These are phyloP conservation scores for Proales similis DNA, from an alignment of 1,140 invertebrate species.

Conservation along the genomic window DNA sequence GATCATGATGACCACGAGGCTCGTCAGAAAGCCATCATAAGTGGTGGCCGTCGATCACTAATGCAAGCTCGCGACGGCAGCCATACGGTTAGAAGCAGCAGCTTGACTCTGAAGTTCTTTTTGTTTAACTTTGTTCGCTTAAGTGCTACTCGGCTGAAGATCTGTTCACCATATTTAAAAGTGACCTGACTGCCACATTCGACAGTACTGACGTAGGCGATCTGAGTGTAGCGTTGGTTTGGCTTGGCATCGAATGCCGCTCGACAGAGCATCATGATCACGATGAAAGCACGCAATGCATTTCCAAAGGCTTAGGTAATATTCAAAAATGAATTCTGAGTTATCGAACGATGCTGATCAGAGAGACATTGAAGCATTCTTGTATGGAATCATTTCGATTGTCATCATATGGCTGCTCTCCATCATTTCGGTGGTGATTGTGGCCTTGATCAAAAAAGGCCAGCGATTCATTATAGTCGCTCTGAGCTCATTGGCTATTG, in stretches of 20 bases:
- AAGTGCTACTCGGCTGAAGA: slow-evolving; percentile 17
- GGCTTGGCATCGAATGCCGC: slow-evolving; percentile 12
- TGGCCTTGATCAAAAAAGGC: slow-evolving; percentile 14
- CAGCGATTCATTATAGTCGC: slow-evolving; percentile 1
- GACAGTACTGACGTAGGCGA: background rate
- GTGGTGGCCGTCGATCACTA: too few species aligned
- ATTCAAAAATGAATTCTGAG: background rate
- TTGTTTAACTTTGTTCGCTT: background rate
- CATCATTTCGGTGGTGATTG: slow-evolving; percentile 9
- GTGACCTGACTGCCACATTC: background rate
- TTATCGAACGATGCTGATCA: too few species aligned
- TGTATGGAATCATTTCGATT: slow-evolving; percentile 17
- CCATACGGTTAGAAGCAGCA: too few species aligned
- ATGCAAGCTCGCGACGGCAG: too few species aligned
- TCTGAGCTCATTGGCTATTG: slow-evolving; percentile 24
- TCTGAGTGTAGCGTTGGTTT: slow-evolving; percentile 1
- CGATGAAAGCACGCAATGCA: background rate
- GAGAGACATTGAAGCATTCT: slow-evolving; percentile 3
- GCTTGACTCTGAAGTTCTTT: background rate
- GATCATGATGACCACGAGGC: too few species aligned
- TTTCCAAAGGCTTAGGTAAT: slow-evolving; percentile 5
- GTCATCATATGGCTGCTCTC: slow-evolving; percentile 23
- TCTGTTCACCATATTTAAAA: slow-evolving; percentile 19
- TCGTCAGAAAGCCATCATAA: too few species aligned
- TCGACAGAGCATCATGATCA: slow-evolving; percentile 10